Conservation (phyloP, 2,113 vertebrate genomes). For the Amphiprion ocellaris region DNA sequence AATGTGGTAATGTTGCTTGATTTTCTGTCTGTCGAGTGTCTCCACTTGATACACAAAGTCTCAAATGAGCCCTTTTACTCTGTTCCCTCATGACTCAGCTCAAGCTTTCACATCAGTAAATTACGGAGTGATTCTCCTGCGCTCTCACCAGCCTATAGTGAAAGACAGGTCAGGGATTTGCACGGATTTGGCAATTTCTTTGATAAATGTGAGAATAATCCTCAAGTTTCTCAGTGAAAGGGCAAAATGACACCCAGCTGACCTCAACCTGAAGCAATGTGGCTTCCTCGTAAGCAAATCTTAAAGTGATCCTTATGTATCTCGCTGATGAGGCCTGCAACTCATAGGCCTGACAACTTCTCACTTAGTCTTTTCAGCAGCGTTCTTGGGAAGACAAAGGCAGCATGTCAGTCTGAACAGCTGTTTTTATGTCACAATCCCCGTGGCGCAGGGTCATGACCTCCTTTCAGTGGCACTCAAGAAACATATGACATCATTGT, state of each 20-base stretch:
- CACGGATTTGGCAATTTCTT: slow-evolving; percentile 66
- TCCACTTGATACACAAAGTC: slow-evolving; percentile 24
- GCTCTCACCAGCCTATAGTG: slow-evolving; percentile 56
- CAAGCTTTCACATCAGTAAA: slow-evolving; percentile 47
- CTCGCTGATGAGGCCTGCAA: slow-evolving; percentile 26
- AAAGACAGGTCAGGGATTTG: slow-evolving; percentile 54
- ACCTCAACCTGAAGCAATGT: slow-evolving; percentile 50
- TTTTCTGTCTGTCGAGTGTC: slow-evolving; percentile 48
- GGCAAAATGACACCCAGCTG: slow-evolving; percentile 57
- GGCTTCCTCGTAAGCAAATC: slow-evolving; percentile 38
- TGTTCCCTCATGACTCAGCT: slow-evolving; percentile 29
- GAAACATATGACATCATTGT: slow-evolving; percentile 78
- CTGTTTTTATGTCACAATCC: slow-evolving; percentile 74
- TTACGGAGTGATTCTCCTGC: slow-evolving; percentile 46
- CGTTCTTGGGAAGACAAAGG: slow-evolving; percentile 59
- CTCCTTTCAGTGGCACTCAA: slow-evolving; percentile 60
- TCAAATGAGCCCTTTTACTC: slow-evolving; percentile 54
- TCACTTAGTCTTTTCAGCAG: slow-evolving; percentile 53
- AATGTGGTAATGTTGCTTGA: slow-evolving; percentile 26
- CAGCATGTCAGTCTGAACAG: slow-evolving; percentile 67
- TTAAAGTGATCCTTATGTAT: slow-evolving; percentile 37
- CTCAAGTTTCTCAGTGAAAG: slow-evolving; percentile 45
- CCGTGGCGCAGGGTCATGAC: slow-evolving; percentile 69
- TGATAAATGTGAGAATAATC: too few relatives aligned
- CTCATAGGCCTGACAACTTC: slow-evolving; percentile 52